Base-by-base conservation (phyloP, 1,140 invertebrate species). In the Cydia strobilella region DNA sequence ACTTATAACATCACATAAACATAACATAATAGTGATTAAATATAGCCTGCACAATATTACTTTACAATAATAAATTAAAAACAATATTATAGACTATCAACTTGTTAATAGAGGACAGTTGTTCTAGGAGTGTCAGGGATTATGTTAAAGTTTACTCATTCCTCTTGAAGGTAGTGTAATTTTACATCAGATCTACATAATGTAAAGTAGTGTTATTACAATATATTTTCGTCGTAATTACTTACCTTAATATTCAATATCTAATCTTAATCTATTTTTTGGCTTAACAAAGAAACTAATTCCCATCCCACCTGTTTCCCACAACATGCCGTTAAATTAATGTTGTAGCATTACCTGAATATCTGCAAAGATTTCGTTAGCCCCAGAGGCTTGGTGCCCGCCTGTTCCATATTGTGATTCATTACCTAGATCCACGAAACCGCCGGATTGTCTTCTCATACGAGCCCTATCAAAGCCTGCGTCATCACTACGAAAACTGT, bases 361-460 rank as follows among this genome's bases (percentile, higher is more conserved):
- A 88, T 97, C 96, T 23, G 97, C 96, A 91, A 97, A 98, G 48
- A 98, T 94, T 92, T 98, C 97, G 93, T 98, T 98, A 25, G 96
- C 95, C 75, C 96, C 96, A 59, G 96, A 96, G n/a, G 95, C 95
- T 90, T 97, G 96, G 88, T 97, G 96, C 42, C 96, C 96, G 84
- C 96, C 96, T 62, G 95, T 94, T 73, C 95, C 95, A 90, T 96
- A 95, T 81, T 95, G 95, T 93, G 96, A 95, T 86, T 95, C 95
- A 92, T 95, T 95, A n/a, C 95, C 95, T 54, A 95, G 91, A 85
- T 96, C 95, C 25, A 96, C 95, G 82, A 96, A 96, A 25, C 94
- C 95, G 76, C 95, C 95, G 10, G 94, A 95, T 82, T 90, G 89
- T 83, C 91, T 87, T 78, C 91, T 85, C 86, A 91, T 91, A 75